phyloP scores from a whole-genome alignment of 2,888 invertebrate species.

The Chrysopilus asiliformis region DNA sequence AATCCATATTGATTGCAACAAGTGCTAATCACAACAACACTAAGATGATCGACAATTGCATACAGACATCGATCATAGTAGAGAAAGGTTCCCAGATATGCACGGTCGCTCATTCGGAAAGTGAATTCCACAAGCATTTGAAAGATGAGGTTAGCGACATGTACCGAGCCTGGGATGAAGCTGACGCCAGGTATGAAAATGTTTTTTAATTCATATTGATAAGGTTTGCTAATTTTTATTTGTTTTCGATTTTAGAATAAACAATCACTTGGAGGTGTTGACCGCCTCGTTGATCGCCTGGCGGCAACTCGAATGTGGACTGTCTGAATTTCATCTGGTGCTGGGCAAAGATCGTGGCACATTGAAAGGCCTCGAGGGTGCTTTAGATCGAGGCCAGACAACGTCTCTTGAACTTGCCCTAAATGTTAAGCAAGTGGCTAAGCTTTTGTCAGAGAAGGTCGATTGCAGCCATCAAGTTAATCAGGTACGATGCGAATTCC shows the following conservation, averaged over 20 bases:
- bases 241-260: slow-evolving; percentile 41
- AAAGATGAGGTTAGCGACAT: slow-evolving; percentile 58
- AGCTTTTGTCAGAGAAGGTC: slow-evolving; percentile 34
- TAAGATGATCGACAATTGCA: slow-evolving; percentile 10
- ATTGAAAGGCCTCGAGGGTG: slow-evolving; percentile 33
- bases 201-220: not conserved
- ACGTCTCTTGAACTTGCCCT: slow-evolving; percentile 32
- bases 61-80: slow-evolving; percentile 6
- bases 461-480: slow-evolving; percentile 32
- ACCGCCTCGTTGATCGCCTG: slow-evolving; percentile 58
- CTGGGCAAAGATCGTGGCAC: slow-evolving; percentile 51
- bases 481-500: too few species aligned
- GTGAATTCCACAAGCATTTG: slow-evolving; percentile 37
- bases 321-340: slow-evolving; percentile 63
- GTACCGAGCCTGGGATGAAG: slow-evolving; percentile 56
- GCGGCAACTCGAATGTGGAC: slow-evolving; percentile 62
- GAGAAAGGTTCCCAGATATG: slow-evolving; percentile 18
- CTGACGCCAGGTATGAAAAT: slow-evolving; percentile 46
- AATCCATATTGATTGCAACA: slow-evolving; percentile 7
- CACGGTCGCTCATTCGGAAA: slow-evolving; percentile 29
- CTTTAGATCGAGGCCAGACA: slow-evolving; percentile 30
- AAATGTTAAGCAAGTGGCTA: slow-evolving; percentile 36
- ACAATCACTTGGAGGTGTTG: slow-evolving; percentile 54
- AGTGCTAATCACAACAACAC: not conserved
- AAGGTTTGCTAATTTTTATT: not conserved